Evolutionary conservation across 2,888 invertebrate species (phyloP).

Genomic region (Lutraria lutraria): DNA sequence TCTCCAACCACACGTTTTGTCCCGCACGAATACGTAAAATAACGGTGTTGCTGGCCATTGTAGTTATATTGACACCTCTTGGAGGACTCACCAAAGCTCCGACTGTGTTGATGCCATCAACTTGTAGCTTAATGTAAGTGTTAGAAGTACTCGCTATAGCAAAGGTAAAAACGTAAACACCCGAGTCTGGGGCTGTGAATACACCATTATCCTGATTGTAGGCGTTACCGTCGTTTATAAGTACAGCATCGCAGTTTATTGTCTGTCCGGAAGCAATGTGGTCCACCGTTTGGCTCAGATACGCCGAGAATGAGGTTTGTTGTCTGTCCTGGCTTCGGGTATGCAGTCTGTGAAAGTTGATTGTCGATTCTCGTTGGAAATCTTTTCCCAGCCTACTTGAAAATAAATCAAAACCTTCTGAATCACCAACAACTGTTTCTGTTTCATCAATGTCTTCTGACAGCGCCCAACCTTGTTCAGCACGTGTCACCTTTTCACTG

Average conservation of each 20-base stretch:
- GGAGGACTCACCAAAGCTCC: neutral
- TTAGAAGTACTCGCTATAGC: neutral
- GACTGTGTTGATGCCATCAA: neutral
- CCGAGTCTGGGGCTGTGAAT: neutral
- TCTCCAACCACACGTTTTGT: neutral
- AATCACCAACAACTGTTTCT: neutral
- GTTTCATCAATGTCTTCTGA: neutral
- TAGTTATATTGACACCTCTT: neutral
- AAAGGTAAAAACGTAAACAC: slow-evolving; percentile 11
- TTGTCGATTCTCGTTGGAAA: neutral
- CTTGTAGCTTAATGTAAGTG: neutral
- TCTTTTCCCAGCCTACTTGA: too few species aligned
- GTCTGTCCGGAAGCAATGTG: neutral
- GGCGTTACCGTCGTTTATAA: neutral
- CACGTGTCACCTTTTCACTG: neutral
- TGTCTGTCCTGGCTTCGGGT: neutral
- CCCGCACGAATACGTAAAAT: neutral
- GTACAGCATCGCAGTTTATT: slow-evolving; percentile 2
- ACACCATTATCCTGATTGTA: neutral
- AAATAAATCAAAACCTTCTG: neutral
- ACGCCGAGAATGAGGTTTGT: neutral
- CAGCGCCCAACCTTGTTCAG: neutral
- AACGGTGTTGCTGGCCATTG: neutral
- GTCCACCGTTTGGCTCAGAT: neutral
- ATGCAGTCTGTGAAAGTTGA: neutral